A percentile compares a stretch with the other conserved stretches of the same genome.
Evolutionary conservation across 2,888 invertebrate species (phyloP).

Genomic region (Carcina quercana): DNA sequence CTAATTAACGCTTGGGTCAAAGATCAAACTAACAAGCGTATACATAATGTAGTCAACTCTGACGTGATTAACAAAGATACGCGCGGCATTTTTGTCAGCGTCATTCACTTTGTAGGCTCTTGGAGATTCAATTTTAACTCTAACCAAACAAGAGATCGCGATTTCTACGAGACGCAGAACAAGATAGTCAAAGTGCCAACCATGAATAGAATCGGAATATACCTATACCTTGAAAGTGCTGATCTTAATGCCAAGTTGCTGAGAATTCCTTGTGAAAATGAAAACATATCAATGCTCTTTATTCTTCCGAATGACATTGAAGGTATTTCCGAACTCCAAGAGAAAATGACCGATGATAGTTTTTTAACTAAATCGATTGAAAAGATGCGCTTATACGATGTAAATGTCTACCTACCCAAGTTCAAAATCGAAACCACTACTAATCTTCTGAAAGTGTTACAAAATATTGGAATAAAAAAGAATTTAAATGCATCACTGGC

Average conservation of each 20-base stretch:
- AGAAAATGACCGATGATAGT: conserved; percentile 67
- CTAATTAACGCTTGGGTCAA: no score
- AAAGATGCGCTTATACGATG: conserved; percentile 57
- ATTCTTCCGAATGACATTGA: conserved; percentile 80
- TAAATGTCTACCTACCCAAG: conserved; percentile 81
- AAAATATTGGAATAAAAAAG: no score
- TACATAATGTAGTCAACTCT: no score
- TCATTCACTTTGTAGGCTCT: no score
- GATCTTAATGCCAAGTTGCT: conserved; percentile 72
- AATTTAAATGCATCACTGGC: no score
- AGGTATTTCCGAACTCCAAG: conserved; percentile 76
- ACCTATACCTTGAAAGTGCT: conserved; percentile 39
- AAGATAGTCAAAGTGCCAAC: conserved; percentile 77
- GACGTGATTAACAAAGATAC: no score
- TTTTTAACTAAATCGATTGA: conserved; percentile 50
- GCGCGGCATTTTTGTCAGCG: no score
- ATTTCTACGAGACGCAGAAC: conserved; percentile 76
- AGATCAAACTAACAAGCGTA: no score
- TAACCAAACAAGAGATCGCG: conserved; percentile 63
- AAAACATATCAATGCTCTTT: conserved; percentile 80
- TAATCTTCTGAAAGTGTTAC: no score
- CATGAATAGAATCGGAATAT: conserved; percentile 75
- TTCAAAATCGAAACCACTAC: conserved; percentile 86
- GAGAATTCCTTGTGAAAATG: conserved; percentile 82
- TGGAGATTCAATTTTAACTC: conserved; percentile 80